Evolutionary conservation across 2,888 invertebrate genomes (phyloP).

Genomic region (Pyralis farinalis): DNA sequence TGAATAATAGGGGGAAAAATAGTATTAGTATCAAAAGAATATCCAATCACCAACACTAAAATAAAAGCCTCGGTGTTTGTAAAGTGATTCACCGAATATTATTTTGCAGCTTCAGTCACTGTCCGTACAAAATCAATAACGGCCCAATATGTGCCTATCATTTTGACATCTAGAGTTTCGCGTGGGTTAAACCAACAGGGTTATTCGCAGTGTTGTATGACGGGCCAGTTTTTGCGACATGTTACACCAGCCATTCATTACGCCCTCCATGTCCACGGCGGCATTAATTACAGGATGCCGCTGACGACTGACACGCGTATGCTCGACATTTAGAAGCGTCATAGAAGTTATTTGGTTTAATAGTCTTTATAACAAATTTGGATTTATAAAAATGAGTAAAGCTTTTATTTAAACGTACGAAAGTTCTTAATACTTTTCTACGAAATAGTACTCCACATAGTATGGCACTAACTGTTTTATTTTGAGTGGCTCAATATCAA

Average conservation of each 20-base stretch:
- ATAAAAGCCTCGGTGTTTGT: constrained; percentile 23
- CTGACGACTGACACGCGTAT: constrained; percentile 55
- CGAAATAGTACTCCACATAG: no score
- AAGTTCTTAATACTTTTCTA: no score
- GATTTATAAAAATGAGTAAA: no score
- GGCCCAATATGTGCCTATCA: constrained; percentile 66
- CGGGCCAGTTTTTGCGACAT: constrained; percentile 66
- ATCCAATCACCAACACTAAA: constrained; percentile 17
- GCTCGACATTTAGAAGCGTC: constrained; percentile 19
- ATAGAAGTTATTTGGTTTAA: background rate
- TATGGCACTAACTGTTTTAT: no score
- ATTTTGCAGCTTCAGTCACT: constrained; percentile 42
- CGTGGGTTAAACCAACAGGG: constrained; percentile 31
- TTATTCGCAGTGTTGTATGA: constrained; percentile 49
- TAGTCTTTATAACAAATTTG: no score
- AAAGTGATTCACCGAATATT: constrained; percentile 31
- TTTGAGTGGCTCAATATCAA: no score
- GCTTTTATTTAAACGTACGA: no score
- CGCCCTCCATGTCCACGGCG: constrained; percentile 54
- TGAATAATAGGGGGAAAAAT: no score
- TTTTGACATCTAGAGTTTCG: constrained; percentile 70
- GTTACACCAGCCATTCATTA: constrained; percentile 72
- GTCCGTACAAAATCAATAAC: constrained; percentile 64
- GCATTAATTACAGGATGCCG: constrained; percentile 69
- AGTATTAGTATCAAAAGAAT: no score